A percentile compares a stretch with the other conserved stretches of the same genome.
These are phyloP conservation scores for Isichthys henryi DNA, from an alignment of 2,113 vertebrate species.

Conservation along the genomic window DNA sequence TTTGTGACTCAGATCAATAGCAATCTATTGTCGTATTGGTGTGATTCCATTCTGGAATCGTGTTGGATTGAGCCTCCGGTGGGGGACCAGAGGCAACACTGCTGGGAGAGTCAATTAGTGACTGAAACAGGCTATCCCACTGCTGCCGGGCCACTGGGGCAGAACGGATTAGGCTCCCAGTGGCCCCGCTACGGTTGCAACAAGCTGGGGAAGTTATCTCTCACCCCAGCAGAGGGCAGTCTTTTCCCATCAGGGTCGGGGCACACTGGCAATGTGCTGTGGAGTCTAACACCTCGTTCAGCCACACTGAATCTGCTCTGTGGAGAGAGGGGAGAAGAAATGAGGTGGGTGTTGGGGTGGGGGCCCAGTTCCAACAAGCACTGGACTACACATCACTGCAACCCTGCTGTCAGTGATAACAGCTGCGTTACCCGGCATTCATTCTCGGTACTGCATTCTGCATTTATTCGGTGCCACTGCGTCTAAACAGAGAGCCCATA, in stretches of 20 bases:
- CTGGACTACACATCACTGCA: neutral
- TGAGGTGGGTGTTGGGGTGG: neutral
- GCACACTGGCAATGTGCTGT: constrained; percentile 67
- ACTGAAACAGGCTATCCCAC: neutral
- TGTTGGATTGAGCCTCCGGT: neutral
- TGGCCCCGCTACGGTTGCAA: neutral
- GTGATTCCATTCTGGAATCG: neutral
- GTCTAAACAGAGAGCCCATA: neutral
- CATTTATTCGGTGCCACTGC: neutral
- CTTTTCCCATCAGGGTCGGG: constrained; percentile 68
- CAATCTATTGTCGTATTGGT: neutral
- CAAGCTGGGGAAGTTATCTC: constrained; percentile 31
- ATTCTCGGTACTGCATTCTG: neutral
- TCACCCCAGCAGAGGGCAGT: constrained; percentile 73
- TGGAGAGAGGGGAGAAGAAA: constrained; percentile 17
- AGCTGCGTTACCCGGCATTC: neutral
- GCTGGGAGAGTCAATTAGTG: neutral
- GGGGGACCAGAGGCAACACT: neutral
- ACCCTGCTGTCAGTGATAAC: neutral
- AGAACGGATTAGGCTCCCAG: neutral
- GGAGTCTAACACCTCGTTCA: constrained; percentile 65
- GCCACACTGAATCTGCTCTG: constrained; percentile 64
- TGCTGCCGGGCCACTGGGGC: constrained; percentile 24
- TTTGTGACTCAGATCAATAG: neutral
- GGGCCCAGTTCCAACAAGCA: constrained; percentile 5